Evolutionary conservation across 1,140 invertebrate species (phyloP).

Genomic region (Branchinecta lynchi): DNA sequence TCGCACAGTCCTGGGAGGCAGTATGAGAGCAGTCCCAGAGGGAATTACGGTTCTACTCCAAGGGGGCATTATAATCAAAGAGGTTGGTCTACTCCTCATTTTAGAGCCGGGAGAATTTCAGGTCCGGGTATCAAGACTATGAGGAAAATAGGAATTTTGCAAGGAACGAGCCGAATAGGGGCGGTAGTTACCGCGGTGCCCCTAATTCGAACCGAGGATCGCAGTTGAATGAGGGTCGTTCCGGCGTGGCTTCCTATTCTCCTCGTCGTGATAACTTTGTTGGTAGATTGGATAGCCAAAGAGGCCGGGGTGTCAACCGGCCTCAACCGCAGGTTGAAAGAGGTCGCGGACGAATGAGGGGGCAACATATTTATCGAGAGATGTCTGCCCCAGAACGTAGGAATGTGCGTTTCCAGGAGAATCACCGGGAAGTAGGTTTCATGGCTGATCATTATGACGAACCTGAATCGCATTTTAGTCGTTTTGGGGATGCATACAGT

Average conservation of each 20-base stretch:
- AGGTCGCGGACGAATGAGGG: neutral
- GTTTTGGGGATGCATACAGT: too few relatives aligned
- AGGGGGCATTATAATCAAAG: neutral
- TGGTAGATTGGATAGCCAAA: neutral
- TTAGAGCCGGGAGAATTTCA: neutral
- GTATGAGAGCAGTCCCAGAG: constrained; percentile 1
- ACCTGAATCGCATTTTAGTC: too few relatives aligned
- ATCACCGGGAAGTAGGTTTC: too few relatives aligned
- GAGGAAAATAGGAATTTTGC: constrained; percentile 10
- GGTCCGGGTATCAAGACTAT: too few relatives aligned
- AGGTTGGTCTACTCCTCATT: neutral
- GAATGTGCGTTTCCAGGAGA: too few relatives aligned
- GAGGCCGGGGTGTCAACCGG: neutral
- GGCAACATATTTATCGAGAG: neutral
- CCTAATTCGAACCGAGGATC: neutral
- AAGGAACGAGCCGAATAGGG: neutral
- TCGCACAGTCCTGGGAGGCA: constrained; percentile 3
- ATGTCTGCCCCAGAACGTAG: too few relatives aligned
- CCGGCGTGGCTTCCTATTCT: neutral
- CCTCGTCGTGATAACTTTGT: neutral
- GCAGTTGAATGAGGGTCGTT: neutral
- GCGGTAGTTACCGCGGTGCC: neutral
- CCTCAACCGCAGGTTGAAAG: neutral
- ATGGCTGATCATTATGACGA: too few relatives aligned
- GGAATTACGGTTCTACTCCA: neutral